A percentile compares a stretch with the other conserved stretches of the same genome.
Conservation (phyloP, 2,888 invertebrate species). For the Oasisia sp. region DNA sequence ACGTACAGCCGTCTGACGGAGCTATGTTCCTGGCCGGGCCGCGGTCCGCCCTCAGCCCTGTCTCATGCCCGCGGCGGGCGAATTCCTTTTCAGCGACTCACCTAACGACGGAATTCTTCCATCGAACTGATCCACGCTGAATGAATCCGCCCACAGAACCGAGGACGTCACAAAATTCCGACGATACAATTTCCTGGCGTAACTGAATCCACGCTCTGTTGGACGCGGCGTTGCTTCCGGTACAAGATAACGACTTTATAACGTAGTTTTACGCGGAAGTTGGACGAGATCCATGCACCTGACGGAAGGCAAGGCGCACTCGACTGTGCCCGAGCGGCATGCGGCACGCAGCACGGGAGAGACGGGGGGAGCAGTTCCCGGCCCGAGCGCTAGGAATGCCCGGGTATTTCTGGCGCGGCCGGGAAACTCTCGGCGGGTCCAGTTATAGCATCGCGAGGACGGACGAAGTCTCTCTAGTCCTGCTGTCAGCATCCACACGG, state of each 20-base stretch:
- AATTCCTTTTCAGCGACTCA: neutral
- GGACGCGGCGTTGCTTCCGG: neutral
- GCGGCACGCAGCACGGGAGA: neutral
- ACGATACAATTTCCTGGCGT: neutral
- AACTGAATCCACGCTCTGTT: conserved; percentile 5
- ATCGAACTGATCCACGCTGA: neutral
- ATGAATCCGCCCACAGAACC: neutral
- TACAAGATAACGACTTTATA: neutral
- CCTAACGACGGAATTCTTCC: neutral
- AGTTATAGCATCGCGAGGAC: neutral
- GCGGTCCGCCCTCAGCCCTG: neutral
- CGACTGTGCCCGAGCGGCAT: neutral
- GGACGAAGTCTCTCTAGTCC: neutral
- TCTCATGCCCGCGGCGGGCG: neutral
- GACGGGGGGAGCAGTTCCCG: neutral
- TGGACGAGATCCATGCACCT: neutral
- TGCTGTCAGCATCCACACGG: neutral
- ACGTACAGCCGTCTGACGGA: neutral
- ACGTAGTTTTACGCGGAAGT: neutral
- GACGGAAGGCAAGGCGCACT: neutral
- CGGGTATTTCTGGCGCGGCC: conserved; percentile 3
- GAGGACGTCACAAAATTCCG: neutral
- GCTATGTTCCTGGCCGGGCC: neutral
- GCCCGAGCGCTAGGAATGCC: neutral
- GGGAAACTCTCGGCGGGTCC: neutral